Evolutionary conservation across 2,113 vertebrate species (phyloP).

Genomic region (Sebastes fasciatus): DNA sequence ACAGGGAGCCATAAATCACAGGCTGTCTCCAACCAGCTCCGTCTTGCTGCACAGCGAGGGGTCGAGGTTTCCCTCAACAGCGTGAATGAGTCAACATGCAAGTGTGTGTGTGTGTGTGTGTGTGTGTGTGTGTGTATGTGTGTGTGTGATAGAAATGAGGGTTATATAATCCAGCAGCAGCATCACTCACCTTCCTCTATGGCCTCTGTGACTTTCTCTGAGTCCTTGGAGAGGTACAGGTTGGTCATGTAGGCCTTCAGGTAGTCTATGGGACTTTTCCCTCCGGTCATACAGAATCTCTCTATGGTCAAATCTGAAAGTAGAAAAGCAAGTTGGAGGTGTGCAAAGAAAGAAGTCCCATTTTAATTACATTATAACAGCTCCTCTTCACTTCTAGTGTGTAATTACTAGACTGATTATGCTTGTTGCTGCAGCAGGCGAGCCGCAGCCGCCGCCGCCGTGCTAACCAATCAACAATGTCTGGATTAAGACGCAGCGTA

Average conservation of each 20-base stretch:
- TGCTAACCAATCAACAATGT: not conserved
- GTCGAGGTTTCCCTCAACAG: conserved; percentile 5
- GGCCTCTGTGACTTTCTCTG: conserved; percentile 93
- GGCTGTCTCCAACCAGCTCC: not conserved
- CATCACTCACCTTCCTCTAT: conserved; percentile 90
- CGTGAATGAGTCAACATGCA: conserved; percentile 4
- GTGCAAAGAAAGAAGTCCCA: not conserved
- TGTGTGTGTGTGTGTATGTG: not conserved
- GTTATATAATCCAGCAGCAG: not conserved
- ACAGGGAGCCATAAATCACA: conserved; percentile 20
- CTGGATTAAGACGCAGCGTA: conserved; percentile 68
- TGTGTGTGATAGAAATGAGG: not conserved
- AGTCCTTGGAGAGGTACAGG: conserved; percentile 93
- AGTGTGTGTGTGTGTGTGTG: conserved; percentile 13
- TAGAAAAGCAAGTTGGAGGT: conserved; percentile 21
- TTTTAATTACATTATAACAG: not conserved
- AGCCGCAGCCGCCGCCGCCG: not conserved
- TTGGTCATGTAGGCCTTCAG: conserved; percentile 95
- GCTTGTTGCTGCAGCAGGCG: not conserved
- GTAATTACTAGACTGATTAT: conserved; percentile 3
- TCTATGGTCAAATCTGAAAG: conserved; percentile 91
- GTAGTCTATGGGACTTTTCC: conserved; percentile 93
- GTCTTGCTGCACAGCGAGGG: conserved; percentile 27
- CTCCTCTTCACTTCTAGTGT: not conserved
- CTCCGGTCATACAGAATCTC: conserved; percentile 97